Base-by-base conservation (phyloP, 2,113 vertebrate genomes). In the Todiramphus saurophagus region DNA sequence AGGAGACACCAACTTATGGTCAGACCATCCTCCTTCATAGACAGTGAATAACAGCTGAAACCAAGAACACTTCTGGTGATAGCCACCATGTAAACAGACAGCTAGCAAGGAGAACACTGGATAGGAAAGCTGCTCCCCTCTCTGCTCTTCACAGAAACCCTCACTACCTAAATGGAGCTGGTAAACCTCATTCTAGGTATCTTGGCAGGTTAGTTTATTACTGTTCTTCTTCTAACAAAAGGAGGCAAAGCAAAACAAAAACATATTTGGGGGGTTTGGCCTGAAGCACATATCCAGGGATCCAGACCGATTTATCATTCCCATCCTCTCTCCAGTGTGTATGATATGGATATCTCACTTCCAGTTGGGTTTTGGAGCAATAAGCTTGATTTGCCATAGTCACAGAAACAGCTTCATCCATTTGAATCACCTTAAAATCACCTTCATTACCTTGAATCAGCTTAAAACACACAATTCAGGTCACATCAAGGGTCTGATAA, bases 201-300 rank as follows among this genome's bases (percentile, higher is more conserved):
- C 27, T 43, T n/a, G 15, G 16, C 17, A 56, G 8, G 16, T 64
- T 74, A 6, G 78, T 70, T 48, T 64, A 15, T 69, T 69, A 20
- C 23, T 35, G 6, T 33, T 41, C 4, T 58, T 62, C 66, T 66
- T 51, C 44, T 67, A 35, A 28, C 3, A 66, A 82, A 76, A 83
- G 3, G 3, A 3, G 17, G 3, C 24, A 55, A 78, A 59, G 13
- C 0, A 16, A 60, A 83, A 64, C 33, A 53, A 12, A 12, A 16
- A 41, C 8, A 0, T 5, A 44, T 16, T 23, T 15, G 14, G 0
- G 9, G 3, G 3, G 2, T 19, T 55, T 91, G 28, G 6, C 5
- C 43, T 53, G 24, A 84, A 76, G 9, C 5, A 16, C 35, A 10
- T 55, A 72, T 30, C 25, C 62, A 66, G 14, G 9, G 10, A 76